Base-by-base conservation (phyloP, 2,888 invertebrate genomes). In the Drosophila ezoana region DNA sequence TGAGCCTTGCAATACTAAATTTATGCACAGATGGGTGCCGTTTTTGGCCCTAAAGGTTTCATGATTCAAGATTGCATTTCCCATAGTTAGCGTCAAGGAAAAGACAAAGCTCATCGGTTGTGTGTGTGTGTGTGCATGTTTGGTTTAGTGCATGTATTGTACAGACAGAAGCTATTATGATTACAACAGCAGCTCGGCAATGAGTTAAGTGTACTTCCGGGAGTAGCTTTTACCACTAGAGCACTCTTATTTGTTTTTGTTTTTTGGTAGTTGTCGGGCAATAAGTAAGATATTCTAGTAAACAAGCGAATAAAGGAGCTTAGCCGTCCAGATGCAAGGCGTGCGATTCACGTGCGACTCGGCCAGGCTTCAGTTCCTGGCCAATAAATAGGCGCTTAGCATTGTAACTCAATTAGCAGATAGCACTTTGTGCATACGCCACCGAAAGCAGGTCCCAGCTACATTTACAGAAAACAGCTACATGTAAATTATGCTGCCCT, bases 401-500 rank as follows among this genome's bases (percentile, higher is more conserved):
- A 76, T 80, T 80, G 78, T 82, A 80, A 86, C 80, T 80, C 83
- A 83, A 83, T 83, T 83, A 83, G 78, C 62, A 41, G 68, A 37
- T 66, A 51, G 63, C 54, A 57, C 53, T 20, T 62, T 77, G 64
- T 64, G 77, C 71, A 75, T 82, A 75, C 82, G 80, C 57, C 43
- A 61, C 20, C 69, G 67, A 60, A 69, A 65, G 58, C 65, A 52
- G 49, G 57, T 48, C 48, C 38, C 52, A 48, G 14, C 40, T 28
- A 10, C 54, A 66, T 37, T 58, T 58, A 38, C 52, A 65, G 65
- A 45, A 62, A 72, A 45, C 53, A 53, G 37, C 61, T 47, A 51
- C 62, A 67, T 59, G 58, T 84, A 85, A 81, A 86, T 86, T 80
- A 82, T 82, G 78, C 83, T 70, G 56, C 68, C 45, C 72, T 67